phyloP scores from a whole-genome alignment of 2,888 invertebrate species.

The Pecten maximus region DNA sequence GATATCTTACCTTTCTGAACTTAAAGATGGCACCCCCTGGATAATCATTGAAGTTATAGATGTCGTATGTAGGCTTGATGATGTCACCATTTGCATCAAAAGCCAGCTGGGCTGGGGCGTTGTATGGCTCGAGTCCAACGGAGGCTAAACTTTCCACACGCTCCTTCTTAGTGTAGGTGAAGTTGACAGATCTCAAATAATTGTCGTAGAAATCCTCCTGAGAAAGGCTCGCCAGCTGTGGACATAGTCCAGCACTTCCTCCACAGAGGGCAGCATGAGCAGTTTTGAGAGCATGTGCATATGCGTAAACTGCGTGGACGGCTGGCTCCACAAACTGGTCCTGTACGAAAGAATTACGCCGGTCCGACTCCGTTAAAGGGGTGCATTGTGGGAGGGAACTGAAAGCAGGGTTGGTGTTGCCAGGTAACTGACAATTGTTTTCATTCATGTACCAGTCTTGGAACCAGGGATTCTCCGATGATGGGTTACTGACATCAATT shows the following conservation, averaged over 20 bases:
- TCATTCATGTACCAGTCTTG: conserved; percentile 75
- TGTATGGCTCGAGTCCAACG: conserved; percentile 72
- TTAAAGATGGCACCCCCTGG: conserved; percentile 59
- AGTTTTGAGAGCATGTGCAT: conserved; percentile 74
- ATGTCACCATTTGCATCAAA: conserved; percentile 75
- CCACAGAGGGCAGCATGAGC: conserved; percentile 73
- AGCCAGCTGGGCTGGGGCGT: conserved; percentile 68
- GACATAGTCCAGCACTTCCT: conserved; percentile 68
- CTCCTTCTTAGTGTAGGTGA: conserved; percentile 74
- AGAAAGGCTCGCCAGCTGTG: conserved; percentile 60
- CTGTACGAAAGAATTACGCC: conserved; percentile 70
- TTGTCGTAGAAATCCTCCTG: conserved; percentile 69
- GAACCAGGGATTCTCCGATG: conserved; percentile 77
- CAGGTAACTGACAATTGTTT: conserved; percentile 68
- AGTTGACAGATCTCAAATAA: conserved; percentile 74
- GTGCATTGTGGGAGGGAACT: conserved; percentile 49
- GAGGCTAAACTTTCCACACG: conserved; percentile 77
- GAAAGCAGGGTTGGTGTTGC: conserved; percentile 54
- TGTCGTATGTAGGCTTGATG: conserved; percentile 70
- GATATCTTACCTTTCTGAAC: conserved; percentile 69
- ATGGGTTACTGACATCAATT: conserved; percentile 68
- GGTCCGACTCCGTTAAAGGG: conserved; percentile 54
- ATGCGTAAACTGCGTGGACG: conserved; percentile 76
- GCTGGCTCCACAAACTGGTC: conserved; percentile 78
- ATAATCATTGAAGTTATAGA: conserved; percentile 77